Evolutionary conservation across 2,888 invertebrate genomes (phyloP).

Genomic region (Drepanosiphum platanoidis): DNA sequence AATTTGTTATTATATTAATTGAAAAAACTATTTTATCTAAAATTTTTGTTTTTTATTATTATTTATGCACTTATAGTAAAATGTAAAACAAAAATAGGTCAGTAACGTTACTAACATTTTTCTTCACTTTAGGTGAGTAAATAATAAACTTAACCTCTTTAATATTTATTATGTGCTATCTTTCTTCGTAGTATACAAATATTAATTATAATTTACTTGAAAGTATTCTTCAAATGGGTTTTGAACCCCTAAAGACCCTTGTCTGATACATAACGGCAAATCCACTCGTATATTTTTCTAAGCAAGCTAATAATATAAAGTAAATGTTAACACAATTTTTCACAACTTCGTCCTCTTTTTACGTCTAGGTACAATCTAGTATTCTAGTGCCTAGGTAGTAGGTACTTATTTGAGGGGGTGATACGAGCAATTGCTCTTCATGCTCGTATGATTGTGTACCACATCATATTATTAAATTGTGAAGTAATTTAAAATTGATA

Average conservation of each 20-base stretch:
- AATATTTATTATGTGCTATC: conserved; percentile 31
- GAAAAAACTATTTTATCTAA: too few species aligned
- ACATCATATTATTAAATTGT: too few species aligned
- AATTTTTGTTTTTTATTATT: too few species aligned
- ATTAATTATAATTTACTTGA: conserved; percentile 28
- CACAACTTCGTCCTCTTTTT: background rate
- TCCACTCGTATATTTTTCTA: conserved; percentile 7
- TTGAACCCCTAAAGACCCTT: conserved; percentile 15
- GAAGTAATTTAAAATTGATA: too few species aligned
- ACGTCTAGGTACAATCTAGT: too few species aligned
- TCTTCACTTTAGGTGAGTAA: background rate
- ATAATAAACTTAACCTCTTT: background rate
- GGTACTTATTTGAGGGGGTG: too few species aligned
- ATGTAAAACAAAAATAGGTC: too few species aligned
- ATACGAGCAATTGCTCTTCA: too few species aligned
- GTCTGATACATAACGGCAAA: background rate
- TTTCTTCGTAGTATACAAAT: conserved; percentile 22
- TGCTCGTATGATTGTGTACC: too few species aligned
- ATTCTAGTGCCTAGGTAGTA: too few species aligned
- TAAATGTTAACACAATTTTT: conserved; percentile 21
- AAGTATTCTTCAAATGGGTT: conserved; percentile 7
- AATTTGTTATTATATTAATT: too few species aligned
- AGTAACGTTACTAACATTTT: background rate
- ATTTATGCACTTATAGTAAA: too few species aligned
- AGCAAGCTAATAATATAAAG: background rate